Evolutionary conservation across 2,888 invertebrate genomes (phyloP).

Genomic region (Folsomia candida): DNA sequence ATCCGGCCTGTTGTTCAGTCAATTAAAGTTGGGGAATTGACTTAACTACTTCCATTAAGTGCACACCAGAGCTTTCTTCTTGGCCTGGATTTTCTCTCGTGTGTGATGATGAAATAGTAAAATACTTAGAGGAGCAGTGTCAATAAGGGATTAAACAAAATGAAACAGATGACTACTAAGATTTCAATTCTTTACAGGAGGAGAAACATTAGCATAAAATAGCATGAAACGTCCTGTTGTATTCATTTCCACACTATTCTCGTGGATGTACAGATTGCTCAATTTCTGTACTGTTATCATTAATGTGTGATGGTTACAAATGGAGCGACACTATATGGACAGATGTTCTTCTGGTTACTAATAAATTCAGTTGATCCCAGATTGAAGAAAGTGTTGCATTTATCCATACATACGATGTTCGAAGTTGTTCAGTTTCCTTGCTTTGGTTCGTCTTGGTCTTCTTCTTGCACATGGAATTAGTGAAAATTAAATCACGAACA

Average conservation of each 20-base stretch:
- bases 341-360: neutral
- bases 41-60: neutral
- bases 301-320: neutral
- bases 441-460: neutral
- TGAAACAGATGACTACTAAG: neutral
- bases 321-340: neutral
- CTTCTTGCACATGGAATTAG: neutral
- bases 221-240: no score
- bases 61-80: neutral
- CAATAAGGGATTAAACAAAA: neutral
- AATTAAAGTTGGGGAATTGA: neutral
- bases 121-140: neutral
- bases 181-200: neutral
- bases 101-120: neutral
- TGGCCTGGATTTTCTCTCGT: neutral
- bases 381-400: neutral
- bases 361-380: neutral
- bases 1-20: neutral
- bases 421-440: no score
- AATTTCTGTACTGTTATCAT: neutral
- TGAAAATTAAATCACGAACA: neutral
- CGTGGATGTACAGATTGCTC: neutral
- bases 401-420: no score
- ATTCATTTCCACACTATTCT: neutral
- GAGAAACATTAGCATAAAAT: no score